phyloP scores from a whole-genome alignment of 2,888 invertebrate genomes.

The Torymus texanus region DNA sequence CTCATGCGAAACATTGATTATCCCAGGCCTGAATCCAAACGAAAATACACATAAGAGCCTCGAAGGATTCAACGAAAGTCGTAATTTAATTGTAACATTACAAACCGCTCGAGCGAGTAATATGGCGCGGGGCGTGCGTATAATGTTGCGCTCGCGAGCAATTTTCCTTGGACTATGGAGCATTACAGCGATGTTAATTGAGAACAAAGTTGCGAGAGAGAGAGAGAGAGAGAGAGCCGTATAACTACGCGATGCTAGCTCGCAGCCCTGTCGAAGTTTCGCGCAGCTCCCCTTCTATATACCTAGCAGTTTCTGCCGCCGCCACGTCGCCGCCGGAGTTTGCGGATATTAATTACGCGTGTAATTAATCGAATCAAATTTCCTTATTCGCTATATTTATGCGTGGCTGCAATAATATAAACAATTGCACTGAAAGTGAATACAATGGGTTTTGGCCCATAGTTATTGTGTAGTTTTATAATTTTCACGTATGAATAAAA shows the following conservation, averaged over 20 bases:
- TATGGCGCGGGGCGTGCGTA: constrained; percentile 2
- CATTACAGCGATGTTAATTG: constrained; percentile 47
- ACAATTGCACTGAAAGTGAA: background rate
- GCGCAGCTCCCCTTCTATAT: background rate
- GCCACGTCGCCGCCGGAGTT: constrained; percentile 1
- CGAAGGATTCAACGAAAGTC: constrained; percentile 10
- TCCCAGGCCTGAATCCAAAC: background rate
- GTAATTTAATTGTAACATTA: constrained; percentile 24
- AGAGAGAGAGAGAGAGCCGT: background rate
- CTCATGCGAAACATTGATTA: no score
- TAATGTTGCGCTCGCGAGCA: constrained; percentile 25
- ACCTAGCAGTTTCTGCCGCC: background rate
- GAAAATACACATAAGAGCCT: background rate
- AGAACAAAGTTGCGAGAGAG: constrained; percentile 45
- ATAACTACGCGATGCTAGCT: constrained; percentile 18
- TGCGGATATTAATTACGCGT: constrained; percentile 47
- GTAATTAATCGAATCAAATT: constrained; percentile 51
- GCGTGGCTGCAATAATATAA: constrained; percentile 6
- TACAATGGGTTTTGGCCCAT: no score
- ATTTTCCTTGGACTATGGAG: constrained; percentile 45
- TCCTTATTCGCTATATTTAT: constrained; percentile 26
- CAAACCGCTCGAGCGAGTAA: constrained; percentile 6
- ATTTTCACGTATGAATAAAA: no score
- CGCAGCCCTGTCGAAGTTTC: constrained; percentile 44
- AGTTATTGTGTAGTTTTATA: no score